Percentiles rank a stretch among this genome's conserved stretches.
Conservation (phyloP, 2,888 invertebrate species). For the Drosophila robusta region DNA sequence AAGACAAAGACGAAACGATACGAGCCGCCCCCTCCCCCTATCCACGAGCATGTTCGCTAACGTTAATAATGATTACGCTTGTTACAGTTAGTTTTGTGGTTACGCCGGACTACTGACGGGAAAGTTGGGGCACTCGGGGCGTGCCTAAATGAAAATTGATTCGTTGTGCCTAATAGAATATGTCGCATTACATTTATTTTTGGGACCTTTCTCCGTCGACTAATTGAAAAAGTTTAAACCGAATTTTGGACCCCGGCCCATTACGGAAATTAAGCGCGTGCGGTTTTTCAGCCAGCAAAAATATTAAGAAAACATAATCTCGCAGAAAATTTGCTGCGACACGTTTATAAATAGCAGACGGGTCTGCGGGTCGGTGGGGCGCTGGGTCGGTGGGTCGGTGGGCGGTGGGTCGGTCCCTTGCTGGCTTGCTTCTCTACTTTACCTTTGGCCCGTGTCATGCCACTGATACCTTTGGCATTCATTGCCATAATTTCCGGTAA, state of each 20-base stretch:
- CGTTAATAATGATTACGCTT: constrained; percentile 73
- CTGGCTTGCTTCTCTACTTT: constrained; percentile 11
- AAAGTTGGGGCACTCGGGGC: neutral
- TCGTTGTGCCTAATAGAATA: constrained; percentile 69
- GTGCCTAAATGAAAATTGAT: constrained; percentile 69
- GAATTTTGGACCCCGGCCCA: constrained; percentile 56
- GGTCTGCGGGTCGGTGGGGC: constrained; percentile 1
- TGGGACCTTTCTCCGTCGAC: constrained; percentile 33
- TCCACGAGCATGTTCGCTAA: constrained; percentile 24
- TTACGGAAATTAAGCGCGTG: constrained; percentile 78
- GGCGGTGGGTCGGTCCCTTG: constrained; percentile 3
- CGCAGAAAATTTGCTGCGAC: constrained; percentile 70
- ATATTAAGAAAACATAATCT: constrained; percentile 77
- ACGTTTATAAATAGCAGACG: constrained; percentile 69
- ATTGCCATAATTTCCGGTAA: constrained; percentile 80
- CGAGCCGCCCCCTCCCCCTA: constrained; percentile 21
- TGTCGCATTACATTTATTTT: constrained; percentile 46
- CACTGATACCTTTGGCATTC: constrained; percentile 73
- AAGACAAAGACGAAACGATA: constrained; percentile 50
- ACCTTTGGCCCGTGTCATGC: constrained; percentile 52
- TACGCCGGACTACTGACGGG: constrained; percentile 9
- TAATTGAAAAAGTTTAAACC: constrained; percentile 77
- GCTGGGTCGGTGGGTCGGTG: neutral
- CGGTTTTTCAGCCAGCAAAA: constrained; percentile 55
- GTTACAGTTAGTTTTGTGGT: constrained; percentile 61